phyloP scores from a whole-genome alignment of 2,113 vertebrate species.

The Galeopterus variegatus region DNA sequence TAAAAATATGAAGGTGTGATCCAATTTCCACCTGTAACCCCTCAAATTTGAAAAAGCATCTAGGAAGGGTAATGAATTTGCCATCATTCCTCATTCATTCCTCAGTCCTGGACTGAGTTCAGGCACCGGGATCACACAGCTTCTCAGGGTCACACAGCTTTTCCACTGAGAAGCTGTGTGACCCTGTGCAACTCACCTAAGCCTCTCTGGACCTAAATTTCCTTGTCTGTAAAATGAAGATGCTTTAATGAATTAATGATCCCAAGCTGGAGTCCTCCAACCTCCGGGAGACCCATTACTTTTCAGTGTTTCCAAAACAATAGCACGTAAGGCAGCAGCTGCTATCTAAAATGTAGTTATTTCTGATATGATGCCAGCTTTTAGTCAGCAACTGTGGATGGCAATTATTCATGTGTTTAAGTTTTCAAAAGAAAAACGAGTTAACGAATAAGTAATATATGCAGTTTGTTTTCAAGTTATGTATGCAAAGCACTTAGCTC shows the following conservation, averaged over 20 bases:
- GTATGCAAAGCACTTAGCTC: not conserved
- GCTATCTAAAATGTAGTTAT: not conserved
- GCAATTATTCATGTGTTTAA: not conserved
- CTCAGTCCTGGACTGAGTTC: not conserved
- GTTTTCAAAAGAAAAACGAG: conserved; percentile 32
- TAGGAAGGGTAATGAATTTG: not conserved
- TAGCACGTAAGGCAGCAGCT: not conserved
- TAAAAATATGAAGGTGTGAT: not conserved
- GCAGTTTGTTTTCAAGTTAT: conserved; percentile 1
- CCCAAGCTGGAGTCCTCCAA: not conserved
- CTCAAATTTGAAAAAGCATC: not conserved
- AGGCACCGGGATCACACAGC: not conserved
- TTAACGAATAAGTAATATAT: not conserved
- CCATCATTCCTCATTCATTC: not conserved
- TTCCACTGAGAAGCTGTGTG: not conserved
- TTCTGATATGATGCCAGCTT: not conserved
- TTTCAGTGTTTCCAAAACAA: conserved; percentile 39
- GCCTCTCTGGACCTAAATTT: not conserved
- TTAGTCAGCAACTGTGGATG: not conserved
- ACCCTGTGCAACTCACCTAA: not conserved
- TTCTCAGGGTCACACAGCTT: not conserved
- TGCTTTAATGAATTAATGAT: not conserved
- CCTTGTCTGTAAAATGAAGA: not conserved
- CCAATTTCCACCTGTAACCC: not conserved
- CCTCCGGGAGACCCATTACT: not conserved